A percentile compares a stretch with the other conserved stretches of the same genome.
Conservation (phyloP, 2,113 vertebrate genomes). For the Leptobrachium leishanense region DNA sequence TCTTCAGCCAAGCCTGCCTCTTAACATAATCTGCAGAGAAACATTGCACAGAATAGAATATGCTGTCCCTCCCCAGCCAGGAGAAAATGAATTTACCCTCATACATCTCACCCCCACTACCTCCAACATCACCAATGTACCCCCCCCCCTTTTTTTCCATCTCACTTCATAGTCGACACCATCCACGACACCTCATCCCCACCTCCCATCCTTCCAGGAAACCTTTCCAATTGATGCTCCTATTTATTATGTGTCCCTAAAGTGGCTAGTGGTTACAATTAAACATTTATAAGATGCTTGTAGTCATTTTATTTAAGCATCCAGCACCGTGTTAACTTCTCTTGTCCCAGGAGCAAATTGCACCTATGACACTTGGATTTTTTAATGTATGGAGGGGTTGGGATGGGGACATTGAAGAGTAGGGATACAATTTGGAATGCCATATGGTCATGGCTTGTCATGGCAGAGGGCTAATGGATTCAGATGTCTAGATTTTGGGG, state of each 20-base stretch:
- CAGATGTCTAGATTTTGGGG: neutral
- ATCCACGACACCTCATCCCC: conserved; percentile 36
- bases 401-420: neutral
- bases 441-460: neutral
- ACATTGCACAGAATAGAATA: conserved; percentile 73
- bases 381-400: too few relatives aligned
- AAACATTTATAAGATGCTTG: conserved; percentile 34
- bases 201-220: conserved; percentile 42
- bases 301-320: conserved; percentile 28
- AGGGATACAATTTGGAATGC: neutral
- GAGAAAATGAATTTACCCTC: conserved; percentile 72
- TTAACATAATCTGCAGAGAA: conserved; percentile 75
- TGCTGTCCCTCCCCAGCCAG: conserved; percentile 61
- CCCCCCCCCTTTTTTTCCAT: conserved; percentile 21
- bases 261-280: conserved; percentile 39
- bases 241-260: conserved; percentile 48
- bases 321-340: conserved; percentile 35
- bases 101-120: conserved; percentile 51
- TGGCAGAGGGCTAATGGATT: neutral
- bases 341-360: neutral
- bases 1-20: conserved; percentile 74
- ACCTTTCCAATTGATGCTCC: conserved; percentile 43
- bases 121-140: conserved; percentile 20
- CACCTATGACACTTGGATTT: neutral
- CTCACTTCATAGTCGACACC: conserved; percentile 19